Base-by-base conservation (phyloP, 2,113 vertebrate genomes). In the Cyprinodon brontotheroides region DNA sequence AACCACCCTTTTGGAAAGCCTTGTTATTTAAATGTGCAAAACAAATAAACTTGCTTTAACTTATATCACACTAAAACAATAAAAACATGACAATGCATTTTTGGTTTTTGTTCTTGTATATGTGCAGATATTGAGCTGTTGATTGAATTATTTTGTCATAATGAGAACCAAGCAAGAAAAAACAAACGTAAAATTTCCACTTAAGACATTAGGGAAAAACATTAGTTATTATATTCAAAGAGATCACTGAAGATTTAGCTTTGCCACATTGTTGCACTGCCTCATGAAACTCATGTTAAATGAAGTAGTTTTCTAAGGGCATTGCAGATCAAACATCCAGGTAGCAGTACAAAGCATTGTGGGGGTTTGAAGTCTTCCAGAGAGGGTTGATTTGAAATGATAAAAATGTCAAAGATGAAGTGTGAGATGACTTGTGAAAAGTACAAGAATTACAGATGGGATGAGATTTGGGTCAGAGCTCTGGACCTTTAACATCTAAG, bases 261-360 rank as follows among this genome's bases (percentile, higher is more conserved):
- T 69, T 73, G 68, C 80, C 89, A 38, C 71, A 75, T 83, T 40
- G 79, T 69, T 80, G 64, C 63, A 75, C 59, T 37, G 61, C 81
- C 87, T 78, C 81, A 84, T 86, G 83, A 86, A 86, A 89, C 85
- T 80, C 79, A 64, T 71, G 45, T 69, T 75, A 70, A 61, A 7
- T 67, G 79, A 60, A 68, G 77, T 37, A 75, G 53, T 22, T 90
- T 90, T 90, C 91, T 87, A 77, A 93, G 87, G 81, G 91, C 91
- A 92, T 91, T 85, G 80, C 74, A 93, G 87, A 94, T 93, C 91
- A 94, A 90, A 92, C 86, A 78, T 85, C 86, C 57, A 62, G 79
- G 81, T 73, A 78, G 61, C 86, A 79, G 84, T 80, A 92, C 89
- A 92, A 86, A 89, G 86, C 80, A 81, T 75, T 65, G 40, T 73